phyloP scores from a whole-genome alignment of 2,113 vertebrate species.

The Halichoerus grypus region DNA sequence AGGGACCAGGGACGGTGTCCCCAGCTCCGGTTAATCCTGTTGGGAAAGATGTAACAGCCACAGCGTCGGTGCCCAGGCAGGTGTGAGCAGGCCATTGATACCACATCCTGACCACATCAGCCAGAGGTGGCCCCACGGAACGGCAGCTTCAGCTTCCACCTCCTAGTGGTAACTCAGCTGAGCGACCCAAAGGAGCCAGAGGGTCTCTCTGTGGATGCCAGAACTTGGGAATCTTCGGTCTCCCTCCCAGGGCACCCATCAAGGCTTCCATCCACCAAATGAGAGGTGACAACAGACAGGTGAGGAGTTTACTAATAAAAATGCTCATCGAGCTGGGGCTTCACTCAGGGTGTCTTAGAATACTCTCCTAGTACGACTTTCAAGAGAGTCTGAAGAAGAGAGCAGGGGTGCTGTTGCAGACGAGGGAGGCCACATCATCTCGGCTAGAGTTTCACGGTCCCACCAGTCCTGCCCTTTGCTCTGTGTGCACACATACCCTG shows the following conservation, averaged over 20 bases:
- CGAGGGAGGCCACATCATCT: neutral
- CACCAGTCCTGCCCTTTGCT: neutral
- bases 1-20: neutral
- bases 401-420: fast-evolving
- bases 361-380: no score
- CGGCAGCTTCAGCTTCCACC: neutral
- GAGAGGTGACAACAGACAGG: neutral
- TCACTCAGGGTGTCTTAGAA: neutral
- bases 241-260: neutral
- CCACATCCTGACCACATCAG: neutral
- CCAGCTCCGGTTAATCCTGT: neutral
- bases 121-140: neutral
- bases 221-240: neutral
- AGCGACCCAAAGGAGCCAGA: neutral
- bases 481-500: neutral
- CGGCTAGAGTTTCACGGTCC: fast-evolving
- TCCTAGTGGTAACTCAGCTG: neutral
- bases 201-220: neutral
- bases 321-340: neutral
- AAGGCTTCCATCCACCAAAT: neutral
- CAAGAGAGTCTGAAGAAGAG: neutral
- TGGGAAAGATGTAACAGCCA: neutral
- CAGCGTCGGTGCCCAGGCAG: neutral
- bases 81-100: no score
- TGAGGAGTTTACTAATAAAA: neutral